phyloP scores from a whole-genome alignment of 2,888 invertebrate genomes.

The Thyatira batis region DNA sequence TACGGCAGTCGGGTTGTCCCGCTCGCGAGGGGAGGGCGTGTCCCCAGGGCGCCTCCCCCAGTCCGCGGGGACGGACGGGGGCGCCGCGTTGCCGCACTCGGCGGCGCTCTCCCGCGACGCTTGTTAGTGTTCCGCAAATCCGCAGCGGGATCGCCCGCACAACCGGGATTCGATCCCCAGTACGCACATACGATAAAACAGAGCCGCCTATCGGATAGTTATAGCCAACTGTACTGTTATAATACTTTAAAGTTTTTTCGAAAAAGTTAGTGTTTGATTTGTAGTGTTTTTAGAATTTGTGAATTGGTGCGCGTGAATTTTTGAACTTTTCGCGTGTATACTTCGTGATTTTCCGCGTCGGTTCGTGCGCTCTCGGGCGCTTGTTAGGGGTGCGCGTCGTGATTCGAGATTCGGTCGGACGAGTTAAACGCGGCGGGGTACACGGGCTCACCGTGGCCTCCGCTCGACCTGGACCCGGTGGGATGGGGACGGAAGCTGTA shows the following conservation, averaged over 20 bases:
- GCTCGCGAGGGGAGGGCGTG: slow-evolving; percentile 83
- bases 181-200: slow-evolving; percentile 77
- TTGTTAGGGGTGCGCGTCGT: slow-evolving; percentile 60
- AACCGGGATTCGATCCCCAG: slow-evolving; percentile 77
- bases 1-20: slow-evolving; percentile 64
- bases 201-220: slow-evolving; percentile 69
- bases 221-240: slow-evolving; percentile 27
- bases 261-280: slow-evolving; percentile 6
- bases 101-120: slow-evolving; percentile 79
- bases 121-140: slow-evolving; percentile 82
- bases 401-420: slow-evolving; percentile 89
- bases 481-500: slow-evolving; percentile 92
- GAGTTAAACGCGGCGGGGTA: slow-evolving; percentile 87
- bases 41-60: slow-evolving; percentile 79
- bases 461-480: slow-evolving; percentile 88
- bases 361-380: slow-evolving; percentile 69
- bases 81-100: slow-evolving; percentile 80
- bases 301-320: slow-evolving; percentile 21
- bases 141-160: slow-evolving; percentile 82
- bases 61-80: slow-evolving; percentile 80
- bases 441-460: slow-evolving; percentile 91
- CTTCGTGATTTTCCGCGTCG: slow-evolving; percentile 56
- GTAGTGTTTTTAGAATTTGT: slow-evolving; percentile 1
- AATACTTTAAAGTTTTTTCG: slow-evolving; percentile 14
- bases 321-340: slow-evolving; percentile 30